Base-by-base conservation (phyloP, 2,797 vertebrate species). In the Coilia nasus region DNA sequence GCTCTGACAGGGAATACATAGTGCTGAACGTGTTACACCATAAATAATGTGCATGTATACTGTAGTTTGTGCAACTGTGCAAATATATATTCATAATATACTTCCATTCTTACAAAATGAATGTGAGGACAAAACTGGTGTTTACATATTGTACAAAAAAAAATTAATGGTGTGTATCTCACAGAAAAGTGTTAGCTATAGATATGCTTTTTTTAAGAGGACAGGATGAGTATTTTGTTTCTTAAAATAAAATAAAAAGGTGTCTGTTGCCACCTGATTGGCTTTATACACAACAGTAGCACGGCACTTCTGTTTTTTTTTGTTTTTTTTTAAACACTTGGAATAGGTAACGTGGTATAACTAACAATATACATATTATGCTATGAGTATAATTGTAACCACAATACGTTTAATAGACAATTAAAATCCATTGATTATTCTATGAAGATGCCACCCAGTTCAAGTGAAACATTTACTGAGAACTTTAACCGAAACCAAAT, bases 41-140 rank as follows among this genome's bases (percentile, higher is more conserved):
- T 59, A 78, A 31, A 78, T 81, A 64, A 81, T 14, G 71, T 89
- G 82, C 78, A 87, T 56, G 81, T 81, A 28, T 75, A 88, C 56
- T 17, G 31, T 82, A 82, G 59, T 84, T 82, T 90, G 86, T 89
- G 89, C 89, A 90, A 89, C 81, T 86, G 85, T 60, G 89, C 86
- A 88, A 87, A 88, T 62, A 83, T 46, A 75, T 78, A 78, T 78
- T 78, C 19, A 78, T 44, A 78, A 78, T 78, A 78, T 41, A 78
- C 35, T 78, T 44, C 71, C 35, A 78, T 44, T 78, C 71, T 31
- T 78, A 64, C n/a, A 41, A 78, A 78, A 78, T 78, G 71, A 78
- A 78, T 44, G 71, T 21, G 15, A 78, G 41, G 71, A 78, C 71
- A 78, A 78, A 78, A 78, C 41, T 35, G 35, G 17, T 78, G 71